phyloP scores from a whole-genome alignment of 2,888 invertebrate genomes.

The Caenorhabditis sp. region DNA sequence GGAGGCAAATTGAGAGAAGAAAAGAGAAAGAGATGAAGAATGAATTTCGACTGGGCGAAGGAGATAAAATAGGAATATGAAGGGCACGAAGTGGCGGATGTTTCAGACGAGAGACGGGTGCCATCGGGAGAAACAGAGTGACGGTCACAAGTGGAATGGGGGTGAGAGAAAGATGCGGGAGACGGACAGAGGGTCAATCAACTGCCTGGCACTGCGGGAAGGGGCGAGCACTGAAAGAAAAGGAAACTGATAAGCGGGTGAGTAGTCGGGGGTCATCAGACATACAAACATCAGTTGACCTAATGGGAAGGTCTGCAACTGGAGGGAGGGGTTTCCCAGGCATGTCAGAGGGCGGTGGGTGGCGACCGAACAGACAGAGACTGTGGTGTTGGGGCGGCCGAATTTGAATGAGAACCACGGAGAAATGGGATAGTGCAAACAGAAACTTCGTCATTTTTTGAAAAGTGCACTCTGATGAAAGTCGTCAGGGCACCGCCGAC shows the following conservation, averaged over 20 bases:
- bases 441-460: background rate
- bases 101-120: constrained; percentile 13
- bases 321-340: constrained; percentile 1
- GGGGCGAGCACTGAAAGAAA: constrained; percentile 32
- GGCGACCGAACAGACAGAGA: background rate
- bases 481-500: background rate
- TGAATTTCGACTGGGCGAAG: constrained; percentile 4
- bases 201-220: constrained; percentile 62
- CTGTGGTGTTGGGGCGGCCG: background rate
- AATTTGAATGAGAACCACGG: background rate
- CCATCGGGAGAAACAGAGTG: constrained; percentile 25
- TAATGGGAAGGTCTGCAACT: constrained; percentile 29
- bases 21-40: constrained; percentile 7
- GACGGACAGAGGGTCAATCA: constrained; percentile 46
- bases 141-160: too few relatives aligned
- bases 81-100: constrained; percentile 9
- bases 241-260: constrained; percentile 40
- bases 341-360: background rate
- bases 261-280: constrained; percentile 1
- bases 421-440: background rate
- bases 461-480: background rate
- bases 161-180: constrained; percentile 24
- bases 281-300: constrained; percentile 53
- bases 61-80: constrained; percentile 26
- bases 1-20: background rate